Conservation (phyloP, 2,797 vertebrate genomes). For the Acanthiza pusilla region DNA sequence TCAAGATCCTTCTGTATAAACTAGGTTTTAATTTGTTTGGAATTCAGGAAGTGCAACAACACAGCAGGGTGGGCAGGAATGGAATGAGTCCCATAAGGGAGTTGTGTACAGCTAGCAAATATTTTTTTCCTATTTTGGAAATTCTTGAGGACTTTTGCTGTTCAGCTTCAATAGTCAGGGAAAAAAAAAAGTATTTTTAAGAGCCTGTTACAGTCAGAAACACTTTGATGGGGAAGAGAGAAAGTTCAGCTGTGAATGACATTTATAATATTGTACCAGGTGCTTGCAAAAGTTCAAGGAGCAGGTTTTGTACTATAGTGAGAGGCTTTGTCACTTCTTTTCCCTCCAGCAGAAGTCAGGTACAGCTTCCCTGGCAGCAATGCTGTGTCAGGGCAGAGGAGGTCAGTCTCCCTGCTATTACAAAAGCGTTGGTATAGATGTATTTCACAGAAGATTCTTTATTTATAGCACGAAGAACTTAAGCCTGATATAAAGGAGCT, state of each 20-base stretch:
- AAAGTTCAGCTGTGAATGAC: neutral
- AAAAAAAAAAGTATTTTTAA: neutral
- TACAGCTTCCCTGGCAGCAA: neutral
- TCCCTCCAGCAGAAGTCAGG: neutral
- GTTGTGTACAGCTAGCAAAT: neutral
- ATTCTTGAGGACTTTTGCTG: slow-evolving; percentile 12
- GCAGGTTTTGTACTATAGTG: neutral
- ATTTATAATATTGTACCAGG: neutral
- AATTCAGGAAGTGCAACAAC: slow-evolving; percentile 51
- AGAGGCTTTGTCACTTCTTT: neutral
- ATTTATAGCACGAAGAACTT: neutral
- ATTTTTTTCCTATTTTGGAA: slow-evolving; percentile 50
- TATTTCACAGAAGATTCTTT: neutral
- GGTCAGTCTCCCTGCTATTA: neutral
- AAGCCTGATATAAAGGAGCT: neutral
- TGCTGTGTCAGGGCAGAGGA: neutral
- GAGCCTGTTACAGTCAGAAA: neutral
- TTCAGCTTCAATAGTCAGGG: neutral
- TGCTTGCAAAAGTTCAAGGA: neutral
- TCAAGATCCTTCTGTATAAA: slow-evolving; percentile 16
- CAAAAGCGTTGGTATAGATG: neutral
- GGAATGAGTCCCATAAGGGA: slow-evolving; percentile 44
- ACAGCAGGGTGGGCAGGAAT: slow-evolving; percentile 34
- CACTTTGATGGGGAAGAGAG: neutral
- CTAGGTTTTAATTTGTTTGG: slow-evolving; percentile 29